phyloP scores from a whole-genome alignment of 2,113 vertebrate genomes.

The Toxotes jaculatrix region DNA sequence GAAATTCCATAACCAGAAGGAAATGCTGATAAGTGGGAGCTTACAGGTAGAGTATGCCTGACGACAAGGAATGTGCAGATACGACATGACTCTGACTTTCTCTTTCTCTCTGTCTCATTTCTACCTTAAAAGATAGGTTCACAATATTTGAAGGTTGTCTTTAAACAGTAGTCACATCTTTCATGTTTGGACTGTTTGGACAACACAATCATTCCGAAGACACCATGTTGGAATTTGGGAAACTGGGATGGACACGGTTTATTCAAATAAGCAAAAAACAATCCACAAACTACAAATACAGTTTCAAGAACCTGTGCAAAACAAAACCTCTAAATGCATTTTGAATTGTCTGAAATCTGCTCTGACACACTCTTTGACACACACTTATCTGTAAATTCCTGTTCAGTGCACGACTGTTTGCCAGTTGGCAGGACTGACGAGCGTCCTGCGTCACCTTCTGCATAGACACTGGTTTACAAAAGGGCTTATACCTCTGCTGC shows the following conservation, averaged over 20 bases:
- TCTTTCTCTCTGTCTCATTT: background rate
- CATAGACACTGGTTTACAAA: conserved; percentile 33
- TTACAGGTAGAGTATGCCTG: background rate
- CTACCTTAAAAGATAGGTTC: background rate
- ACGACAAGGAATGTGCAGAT: background rate
- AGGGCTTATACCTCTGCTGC: conserved; percentile 51
- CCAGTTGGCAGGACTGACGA: conserved; percentile 47
- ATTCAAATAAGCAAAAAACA: background rate
- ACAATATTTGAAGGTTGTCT: background rate
- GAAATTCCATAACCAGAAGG: background rate
- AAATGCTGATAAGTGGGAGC: background rate
- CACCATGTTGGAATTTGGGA: too few relatives aligned
- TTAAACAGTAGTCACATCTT: background rate
- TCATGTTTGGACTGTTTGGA: background rate
- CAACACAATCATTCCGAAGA: background rate
- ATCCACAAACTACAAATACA: background rate
- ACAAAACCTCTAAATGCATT: background rate
- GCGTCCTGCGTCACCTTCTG: conserved; percentile 63
- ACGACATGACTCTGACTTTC: background rate
- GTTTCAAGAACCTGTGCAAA: background rate
- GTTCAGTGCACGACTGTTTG: conserved; percentile 38
- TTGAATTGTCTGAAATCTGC: background rate
- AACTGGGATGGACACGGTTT: too few relatives aligned
- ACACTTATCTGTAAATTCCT: conserved; percentile 53
- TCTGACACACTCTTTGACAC: background rate